These are phyloP conservation scores for Listronotus bonariensis DNA, from an alignment of 1,140 invertebrate species.

Conservation along the genomic window DNA sequence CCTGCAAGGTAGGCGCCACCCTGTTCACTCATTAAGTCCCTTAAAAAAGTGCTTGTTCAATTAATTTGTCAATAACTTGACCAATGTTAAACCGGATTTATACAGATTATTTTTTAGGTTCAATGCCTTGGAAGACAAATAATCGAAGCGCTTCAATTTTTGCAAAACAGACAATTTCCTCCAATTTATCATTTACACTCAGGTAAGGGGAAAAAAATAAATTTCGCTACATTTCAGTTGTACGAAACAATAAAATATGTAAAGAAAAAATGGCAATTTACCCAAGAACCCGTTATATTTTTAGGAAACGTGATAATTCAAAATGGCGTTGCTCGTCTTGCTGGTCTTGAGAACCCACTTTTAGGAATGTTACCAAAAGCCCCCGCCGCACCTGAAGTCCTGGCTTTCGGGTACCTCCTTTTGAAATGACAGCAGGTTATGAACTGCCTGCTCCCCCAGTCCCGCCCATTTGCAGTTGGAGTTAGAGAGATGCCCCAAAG, in stretches of 20 bases:
- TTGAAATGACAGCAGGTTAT: constrained; percentile 88
- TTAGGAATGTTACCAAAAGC: constrained; percentile 76
- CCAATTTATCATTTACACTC: constrained; percentile 84
- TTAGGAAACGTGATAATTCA: constrained; percentile 81
- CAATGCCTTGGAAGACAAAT: constrained; percentile 86
- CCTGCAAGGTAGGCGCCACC: no score
- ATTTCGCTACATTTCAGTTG: neutral
- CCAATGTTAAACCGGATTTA: no score
- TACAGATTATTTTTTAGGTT: constrained; percentile 71
- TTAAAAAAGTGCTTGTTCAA: no score
- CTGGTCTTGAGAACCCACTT: constrained; percentile 82
- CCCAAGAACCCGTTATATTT: no score
- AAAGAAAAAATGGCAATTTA: no score
- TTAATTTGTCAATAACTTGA: no score
- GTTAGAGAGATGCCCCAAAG: constrained; percentile 75
- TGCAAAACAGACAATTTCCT: constrained; percentile 86
- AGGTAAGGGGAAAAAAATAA: constrained; percentile 56
- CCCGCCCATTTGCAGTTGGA: constrained; percentile 72
- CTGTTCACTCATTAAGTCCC: no score
- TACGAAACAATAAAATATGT: no score
- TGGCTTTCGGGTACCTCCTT: constrained; percentile 85
- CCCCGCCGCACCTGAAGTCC: constrained; percentile 65
- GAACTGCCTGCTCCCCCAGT: constrained; percentile 74
- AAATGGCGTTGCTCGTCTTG: constrained; percentile 82
- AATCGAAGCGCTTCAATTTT: constrained; percentile 82